Evolutionary conservation across 2,797 vertebrate species (phyloP), one percentile per base, ranked within the genome.

Genomic region (Mormyrus proboscirostris): DNA sequence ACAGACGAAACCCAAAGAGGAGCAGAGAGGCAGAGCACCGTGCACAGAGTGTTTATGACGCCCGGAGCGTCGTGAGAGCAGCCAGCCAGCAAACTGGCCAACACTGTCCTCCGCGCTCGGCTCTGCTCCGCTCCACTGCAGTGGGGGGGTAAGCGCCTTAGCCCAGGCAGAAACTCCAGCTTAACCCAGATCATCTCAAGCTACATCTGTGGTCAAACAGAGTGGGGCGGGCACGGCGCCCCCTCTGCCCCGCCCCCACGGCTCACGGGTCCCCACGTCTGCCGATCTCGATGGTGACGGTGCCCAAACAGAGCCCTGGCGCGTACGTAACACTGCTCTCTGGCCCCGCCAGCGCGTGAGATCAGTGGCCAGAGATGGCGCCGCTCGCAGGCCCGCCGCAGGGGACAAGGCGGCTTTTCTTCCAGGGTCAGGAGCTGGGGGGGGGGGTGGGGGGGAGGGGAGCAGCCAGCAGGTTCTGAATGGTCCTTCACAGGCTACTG

Each of bases 361-460:
- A 90, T 91, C 90, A 91, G 49, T 44, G 59, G 88, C 84, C 90
- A 89, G 85, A 89, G 88, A 50, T 79, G 88, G 59, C 50, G 89
- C 91, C 91, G 16, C 89, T 89, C 14, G 88, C 90, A 73, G 90
- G 90, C 25, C 59, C 86, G 55, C 90, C 89, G 57, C 88, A 88
- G n/a, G 89, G 69, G 94, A 93, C 94, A 91, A 96, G 90, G 93
- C 91, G 87, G 91, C 69, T 88, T 91, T 95, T 96, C 93, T 94
- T 86, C 44, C 55, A 29, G 73, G 25, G 89, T 47, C 76, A 47
- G 41, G 76, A 9, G 73, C 38, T 44, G 1, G 38, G 53, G 14
- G 38, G 29, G 47, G 47, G 69, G 0, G n/a, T n/a, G 19, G 53
- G 8, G 55, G 88, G 4, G 16, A 19, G 55, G 4, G 33, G 88